Evolutionary conservation across 2,113 vertebrate genomes (phyloP).

Genomic region (Odocoileus hemionus): DNA sequence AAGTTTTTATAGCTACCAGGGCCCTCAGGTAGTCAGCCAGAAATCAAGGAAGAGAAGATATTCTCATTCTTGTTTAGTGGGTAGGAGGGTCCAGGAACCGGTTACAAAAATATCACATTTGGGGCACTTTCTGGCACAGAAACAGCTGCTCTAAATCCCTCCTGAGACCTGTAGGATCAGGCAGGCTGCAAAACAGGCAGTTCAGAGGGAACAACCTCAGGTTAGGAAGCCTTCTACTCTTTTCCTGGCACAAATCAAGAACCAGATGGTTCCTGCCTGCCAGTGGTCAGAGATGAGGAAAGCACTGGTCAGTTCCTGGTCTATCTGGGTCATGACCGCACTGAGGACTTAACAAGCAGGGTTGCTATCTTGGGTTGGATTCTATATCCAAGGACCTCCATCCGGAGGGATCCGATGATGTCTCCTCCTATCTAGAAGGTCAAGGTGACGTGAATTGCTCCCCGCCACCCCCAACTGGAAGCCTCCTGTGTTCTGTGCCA

Average conservation of each 20-base stretch:
- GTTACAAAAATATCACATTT: conserved; percentile 2
- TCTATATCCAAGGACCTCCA: conserved; percentile 41
- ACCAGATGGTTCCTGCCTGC: conserved; percentile 47
- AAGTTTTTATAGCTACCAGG: neutral
- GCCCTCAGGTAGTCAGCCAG: neutral
- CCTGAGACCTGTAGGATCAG: neutral
- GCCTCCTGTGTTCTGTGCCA: neutral
- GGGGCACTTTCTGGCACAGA: neutral
- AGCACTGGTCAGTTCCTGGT: neutral
- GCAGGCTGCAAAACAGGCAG: neutral
- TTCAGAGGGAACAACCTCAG: neutral
- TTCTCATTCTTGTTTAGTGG: neutral
- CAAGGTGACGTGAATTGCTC: neutral
- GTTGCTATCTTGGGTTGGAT: conserved; percentile 41
- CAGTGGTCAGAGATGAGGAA: neutral
- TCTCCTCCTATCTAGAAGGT: conserved; percentile 36
- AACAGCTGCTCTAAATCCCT: neutral
- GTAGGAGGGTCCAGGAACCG: neutral
- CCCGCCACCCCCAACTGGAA: neutral
- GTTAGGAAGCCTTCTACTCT: neutral
- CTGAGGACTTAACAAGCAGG: neutral
- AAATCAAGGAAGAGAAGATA: neutral
- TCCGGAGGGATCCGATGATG: neutral
- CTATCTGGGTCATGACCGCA: conserved; percentile 22
- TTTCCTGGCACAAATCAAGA: conserved; percentile 16